Evolutionary conservation across 2,113 vertebrate genomes (phyloP).

Genomic region (Stigmatopora nigra): DNA sequence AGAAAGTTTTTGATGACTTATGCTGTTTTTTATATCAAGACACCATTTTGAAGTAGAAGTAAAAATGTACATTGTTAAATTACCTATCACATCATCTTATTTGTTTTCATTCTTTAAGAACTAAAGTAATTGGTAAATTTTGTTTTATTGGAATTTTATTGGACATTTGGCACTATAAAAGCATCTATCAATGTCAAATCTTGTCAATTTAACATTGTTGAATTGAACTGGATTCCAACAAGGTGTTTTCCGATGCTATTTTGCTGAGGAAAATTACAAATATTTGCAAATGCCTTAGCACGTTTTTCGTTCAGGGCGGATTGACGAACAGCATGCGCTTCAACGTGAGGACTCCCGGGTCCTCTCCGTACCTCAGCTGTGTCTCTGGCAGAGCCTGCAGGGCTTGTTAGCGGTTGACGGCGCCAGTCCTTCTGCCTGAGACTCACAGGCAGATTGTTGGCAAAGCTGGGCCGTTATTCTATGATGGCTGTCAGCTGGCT

Average conservation of each 20-base stretch:
- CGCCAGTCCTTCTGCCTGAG: constrained; percentile 43
- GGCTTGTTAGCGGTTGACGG: constrained; percentile 57
- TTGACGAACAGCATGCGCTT: constrained; percentile 45
- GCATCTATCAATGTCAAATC: background rate
- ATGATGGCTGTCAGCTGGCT: constrained; percentile 51
- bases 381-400: constrained; percentile 58
- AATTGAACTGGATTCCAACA: background rate
- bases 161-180: background rate
- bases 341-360: constrained; percentile 34
- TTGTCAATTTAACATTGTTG: background rate
- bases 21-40: constrained; percentile 30
- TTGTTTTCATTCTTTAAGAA: background rate
- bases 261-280: constrained; percentile 17
- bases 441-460: constrained; percentile 57
- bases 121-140: background rate
- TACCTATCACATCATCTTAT: background rate
- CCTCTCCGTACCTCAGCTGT: constrained; percentile 41
- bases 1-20: constrained; percentile 27
- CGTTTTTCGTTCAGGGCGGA: constrained; percentile 26
- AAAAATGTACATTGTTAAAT: background rate
- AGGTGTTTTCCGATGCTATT: background rate
- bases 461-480: constrained; percentile 42
- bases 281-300: constrained; percentile 17
- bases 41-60: background rate
- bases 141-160: background rate